Evolutionary conservation across 1,140 invertebrate genomes (phyloP), one percentile per base, ranked within the genome.

Genomic region (Drosophila sturtevanti): DNA sequence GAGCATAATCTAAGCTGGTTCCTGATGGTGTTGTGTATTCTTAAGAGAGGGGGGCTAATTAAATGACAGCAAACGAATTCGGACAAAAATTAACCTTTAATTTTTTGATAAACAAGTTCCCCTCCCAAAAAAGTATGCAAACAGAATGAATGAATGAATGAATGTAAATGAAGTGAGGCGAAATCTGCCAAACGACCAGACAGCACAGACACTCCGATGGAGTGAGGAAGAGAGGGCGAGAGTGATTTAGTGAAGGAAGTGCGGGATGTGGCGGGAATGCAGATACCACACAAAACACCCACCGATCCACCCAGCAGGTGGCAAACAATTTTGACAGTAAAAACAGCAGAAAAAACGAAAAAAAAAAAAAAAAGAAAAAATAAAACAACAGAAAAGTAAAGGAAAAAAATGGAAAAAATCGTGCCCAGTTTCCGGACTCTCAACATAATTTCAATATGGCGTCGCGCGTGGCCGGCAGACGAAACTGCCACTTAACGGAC

Each of bases 401-500:
- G 41, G 18, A 48, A 48, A 48, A 21, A 16, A 48, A 48, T 48
- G 16, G 11, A 48, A 48, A 48, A 48, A 48, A 48, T 48, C 16
- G 16, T 48, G 41, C 41, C 41, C 41, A 48, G 41, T 48, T 48
- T 48, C 41, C 41, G 16, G 55, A 58, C 55, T 35, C 59, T 61
- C 24, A 44, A 44, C 59, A 61, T 61, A 61, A 61, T 61, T 61
- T 61, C 59, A 61, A 61, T 61, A 61, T 61, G 59, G 59, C 59
- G 59, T 61, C 18, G 59, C 59, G 38, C 59, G 59, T 61, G 59
- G 59, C 35, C 37, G 16, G 59, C 59, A 61, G 59, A 22, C 59
- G 59, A 61, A 61, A 63, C 61, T 63, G 61, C 61, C 61, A 63
- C 61, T 63, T 63, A 63, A 51, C 48, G 48, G 44, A 48, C 22